These are phyloP conservation scores for Emmelina monodactyla DNA, from an alignment of 2,888 invertebrate species.

Conservation along the genomic window DNA sequence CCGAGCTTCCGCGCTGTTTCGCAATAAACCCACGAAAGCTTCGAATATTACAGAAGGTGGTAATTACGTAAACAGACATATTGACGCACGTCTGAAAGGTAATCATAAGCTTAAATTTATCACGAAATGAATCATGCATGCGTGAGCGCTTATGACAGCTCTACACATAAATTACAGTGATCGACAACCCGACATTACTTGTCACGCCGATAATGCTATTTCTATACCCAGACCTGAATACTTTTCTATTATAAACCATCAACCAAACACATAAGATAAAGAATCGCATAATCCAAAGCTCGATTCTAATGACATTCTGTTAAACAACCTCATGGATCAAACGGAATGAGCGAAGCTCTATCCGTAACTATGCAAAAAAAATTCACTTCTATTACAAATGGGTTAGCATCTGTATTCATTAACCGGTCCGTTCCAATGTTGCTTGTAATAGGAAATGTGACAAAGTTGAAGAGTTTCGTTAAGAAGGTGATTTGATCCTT, in stretches of 20 bases:
- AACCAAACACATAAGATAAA: conserved; percentile 13
- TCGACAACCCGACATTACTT: conserved; percentile 63
- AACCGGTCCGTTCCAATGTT: neutral
- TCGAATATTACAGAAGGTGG: conserved; percentile 20
- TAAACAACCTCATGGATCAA: conserved; percentile 35
- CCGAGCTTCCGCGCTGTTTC: conserved; percentile 39
- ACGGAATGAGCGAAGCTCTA: conserved; percentile 56
- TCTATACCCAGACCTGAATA: conserved; percentile 28
- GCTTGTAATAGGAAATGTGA: conserved; percentile 25
- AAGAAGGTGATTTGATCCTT: conserved; percentile 15
- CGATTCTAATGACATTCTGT: conserved; percentile 29
- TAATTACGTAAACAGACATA: conserved; percentile 63
- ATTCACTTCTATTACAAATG: conserved; percentile 30
- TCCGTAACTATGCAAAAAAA: conserved; percentile 23
- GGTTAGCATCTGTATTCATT: conserved; percentile 17
- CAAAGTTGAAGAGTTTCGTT: conserved; percentile 23
- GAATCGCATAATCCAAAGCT: conserved; percentile 13
- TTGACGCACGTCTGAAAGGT: conserved; percentile 62
- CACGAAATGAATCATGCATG: conserved; percentile 65
- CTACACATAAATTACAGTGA: conserved; percentile 64
- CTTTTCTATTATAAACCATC: conserved; percentile 20
- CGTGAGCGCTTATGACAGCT: conserved; percentile 62
- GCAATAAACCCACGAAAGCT: conserved; percentile 41
- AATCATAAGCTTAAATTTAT: conserved; percentile 67
- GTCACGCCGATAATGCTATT: conserved; percentile 64